Conservation (phyloP, 2,888 invertebrate species). For the Azorinus chamasolen region DNA sequence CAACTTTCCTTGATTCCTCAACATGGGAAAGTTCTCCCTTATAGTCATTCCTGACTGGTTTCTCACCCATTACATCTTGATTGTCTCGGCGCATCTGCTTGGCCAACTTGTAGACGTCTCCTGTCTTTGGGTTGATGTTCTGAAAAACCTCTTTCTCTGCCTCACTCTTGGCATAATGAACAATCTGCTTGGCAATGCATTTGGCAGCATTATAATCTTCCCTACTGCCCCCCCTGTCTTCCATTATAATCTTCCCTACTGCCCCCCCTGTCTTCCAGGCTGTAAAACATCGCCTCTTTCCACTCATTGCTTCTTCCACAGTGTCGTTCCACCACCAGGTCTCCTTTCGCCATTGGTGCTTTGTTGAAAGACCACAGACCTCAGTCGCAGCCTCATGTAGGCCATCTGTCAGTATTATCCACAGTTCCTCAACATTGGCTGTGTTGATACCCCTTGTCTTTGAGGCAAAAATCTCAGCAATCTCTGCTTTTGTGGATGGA, state of each 20-base stretch:
- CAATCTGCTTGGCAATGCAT: background rate
- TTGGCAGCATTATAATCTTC: background rate
- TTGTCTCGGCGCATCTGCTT: no score
- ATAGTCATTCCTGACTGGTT: no score
- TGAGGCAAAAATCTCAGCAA: background rate
- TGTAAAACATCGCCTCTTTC: background rate
- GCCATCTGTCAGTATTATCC: no score
- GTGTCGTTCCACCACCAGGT: conserved; percentile 1
- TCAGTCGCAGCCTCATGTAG: no score
- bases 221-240: background rate
- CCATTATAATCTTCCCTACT: background rate
- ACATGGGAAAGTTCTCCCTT: background rate
- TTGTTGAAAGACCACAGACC: no score
- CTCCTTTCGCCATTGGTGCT: background rate
- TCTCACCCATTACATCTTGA: no score
- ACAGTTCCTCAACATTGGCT: no score
- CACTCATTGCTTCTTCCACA: background rate
- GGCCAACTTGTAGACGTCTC: no score
- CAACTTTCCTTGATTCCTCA: background rate
- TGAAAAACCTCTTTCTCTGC: no score
- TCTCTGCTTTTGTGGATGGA: background rate
- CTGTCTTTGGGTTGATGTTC: no score
- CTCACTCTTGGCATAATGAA: background rate
- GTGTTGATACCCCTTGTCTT: background rate
- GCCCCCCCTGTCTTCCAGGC: background rate